Conservation (phyloP, 2,888 invertebrate species). For the Strigamia crassipes region DNA sequence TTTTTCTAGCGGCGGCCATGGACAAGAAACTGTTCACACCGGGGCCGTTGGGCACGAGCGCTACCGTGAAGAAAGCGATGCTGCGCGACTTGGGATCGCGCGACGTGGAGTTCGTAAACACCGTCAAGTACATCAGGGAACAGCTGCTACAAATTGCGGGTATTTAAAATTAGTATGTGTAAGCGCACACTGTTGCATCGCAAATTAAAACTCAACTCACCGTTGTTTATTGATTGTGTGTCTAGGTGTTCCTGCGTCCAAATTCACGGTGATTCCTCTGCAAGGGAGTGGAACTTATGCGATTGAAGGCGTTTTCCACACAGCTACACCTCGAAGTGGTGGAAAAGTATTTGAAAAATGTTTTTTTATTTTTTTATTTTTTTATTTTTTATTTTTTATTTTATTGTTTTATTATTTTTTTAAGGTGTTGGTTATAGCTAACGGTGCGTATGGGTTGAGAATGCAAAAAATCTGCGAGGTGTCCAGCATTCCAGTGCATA, state of each 20-base stretch:
- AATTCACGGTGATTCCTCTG: slow-evolving; percentile 59
- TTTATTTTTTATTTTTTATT: background rate
- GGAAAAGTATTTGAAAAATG: slow-evolving; percentile 55
- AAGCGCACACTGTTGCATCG: background rate
- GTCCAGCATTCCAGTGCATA: slow-evolving; percentile 55
- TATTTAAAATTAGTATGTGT: slow-evolving; percentile 50
- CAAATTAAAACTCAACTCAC: too few species aligned
- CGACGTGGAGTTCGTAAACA: slow-evolving; percentile 59
- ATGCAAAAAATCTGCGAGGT: slow-evolving; percentile 59
- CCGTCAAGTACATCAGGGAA: slow-evolving; percentile 57
- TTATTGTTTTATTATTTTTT: background rate
- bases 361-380: background rate
- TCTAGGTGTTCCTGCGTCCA: slow-evolving; percentile 53
- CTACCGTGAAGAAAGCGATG: slow-evolving; percentile 59
- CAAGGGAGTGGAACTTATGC: slow-evolving; percentile 63
- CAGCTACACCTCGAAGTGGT: slow-evolving; percentile 56
- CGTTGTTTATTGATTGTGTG: background rate
- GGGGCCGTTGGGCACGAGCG: slow-evolving; percentile 59
- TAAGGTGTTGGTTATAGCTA: slow-evolving; percentile 60
- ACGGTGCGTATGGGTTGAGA: slow-evolving; percentile 62
- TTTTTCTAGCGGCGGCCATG: background rate
- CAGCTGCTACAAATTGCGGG: slow-evolving; percentile 59
- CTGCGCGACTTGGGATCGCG: slow-evolving; percentile 60
- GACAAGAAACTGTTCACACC: slow-evolving; percentile 61
- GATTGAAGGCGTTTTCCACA: slow-evolving; percentile 61